Evolutionary conservation across 2,113 vertebrate genomes (phyloP), one percentile per base, ranked within the genome.

Genomic region (Gobio gobio): DNA sequence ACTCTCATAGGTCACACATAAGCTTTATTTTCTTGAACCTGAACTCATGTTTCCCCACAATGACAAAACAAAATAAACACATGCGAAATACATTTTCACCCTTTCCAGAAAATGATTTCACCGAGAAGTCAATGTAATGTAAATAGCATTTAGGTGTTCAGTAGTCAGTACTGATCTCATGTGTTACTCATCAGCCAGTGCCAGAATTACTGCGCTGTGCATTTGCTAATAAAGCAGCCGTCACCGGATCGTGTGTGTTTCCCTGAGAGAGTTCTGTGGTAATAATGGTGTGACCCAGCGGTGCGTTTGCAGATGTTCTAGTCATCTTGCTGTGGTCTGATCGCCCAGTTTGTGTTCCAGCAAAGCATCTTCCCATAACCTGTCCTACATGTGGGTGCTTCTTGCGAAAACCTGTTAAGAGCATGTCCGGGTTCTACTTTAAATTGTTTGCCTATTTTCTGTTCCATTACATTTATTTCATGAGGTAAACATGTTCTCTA

Each of bases 261-360:
- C 79, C 79, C 61, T 66, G 18, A 12, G 61, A 68, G 61, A n/a
- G 45, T 36, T 68, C 10, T 81, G 79, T 81, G 79, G 79, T 81
- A 68, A 49, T 22, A 54, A 29, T 51, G 45, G 36, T 68, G 79
- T 68, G 63, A 81, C 18, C 24, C 77, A 63, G 77, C 36, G 9
- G 40, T 49, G 26, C 8, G 43, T 54, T 78, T 86, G 24, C 24
- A 76, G 49, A 54, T 76, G 47, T 10, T 54, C 74, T 54, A 89
- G 73, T 91, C 87, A 56, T 81, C 61, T 81, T 18, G 0, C 40
- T 81, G 79, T 68, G 63, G 79, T 81, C 78, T 66, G 78, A 12
- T 81, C 45, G 1, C 36, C 33, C 56, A 45, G 36, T 56, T 77
- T n/a, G 29, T 24, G 77, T 58, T 78, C 29, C 12, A n/a, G 77